These are phyloP conservation scores for Babylonia areolata DNA, from an alignment of 1,140 invertebrate genomes.

Conservation along the genomic window DNA sequence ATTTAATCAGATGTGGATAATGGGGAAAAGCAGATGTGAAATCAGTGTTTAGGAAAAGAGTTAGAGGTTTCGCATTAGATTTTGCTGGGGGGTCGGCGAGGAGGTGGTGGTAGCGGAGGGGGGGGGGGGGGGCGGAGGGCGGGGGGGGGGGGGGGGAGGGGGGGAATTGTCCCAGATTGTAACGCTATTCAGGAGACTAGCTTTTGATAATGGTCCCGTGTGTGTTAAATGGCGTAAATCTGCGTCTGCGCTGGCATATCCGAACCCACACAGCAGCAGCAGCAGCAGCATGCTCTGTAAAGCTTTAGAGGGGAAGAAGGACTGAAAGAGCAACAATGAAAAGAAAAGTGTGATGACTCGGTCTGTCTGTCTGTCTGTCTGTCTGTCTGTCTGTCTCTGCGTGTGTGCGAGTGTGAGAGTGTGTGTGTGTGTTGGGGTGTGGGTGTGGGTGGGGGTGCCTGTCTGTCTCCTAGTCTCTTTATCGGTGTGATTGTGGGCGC, in stretches of 20 bases:
- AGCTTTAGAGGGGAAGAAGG: no score
- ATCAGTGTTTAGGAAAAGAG: constrained; percentile 30
- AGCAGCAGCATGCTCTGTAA: no score
- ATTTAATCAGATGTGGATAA: constrained; percentile 25
- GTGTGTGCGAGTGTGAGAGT: no score
- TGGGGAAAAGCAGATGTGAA: constrained; percentile 21
- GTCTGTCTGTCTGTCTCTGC: background rate
- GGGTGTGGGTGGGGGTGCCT: no score
- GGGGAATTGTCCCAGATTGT: background rate
- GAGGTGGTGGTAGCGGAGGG: no score
- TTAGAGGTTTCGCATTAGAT: constrained; percentile 20
- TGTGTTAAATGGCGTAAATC: constrained; percentile 13
- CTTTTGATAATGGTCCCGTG: constrained; percentile 2
- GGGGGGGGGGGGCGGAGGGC: no score
- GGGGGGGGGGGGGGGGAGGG: background rate
- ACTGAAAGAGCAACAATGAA: no score
- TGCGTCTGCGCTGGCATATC: constrained; percentile 2
- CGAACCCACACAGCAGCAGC: no score
- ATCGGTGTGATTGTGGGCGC: no score
- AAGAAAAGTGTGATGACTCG: no score
- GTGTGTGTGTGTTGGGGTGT: no score
- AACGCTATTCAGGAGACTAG: background rate
- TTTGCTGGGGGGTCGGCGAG: background rate
- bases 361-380: background rate
- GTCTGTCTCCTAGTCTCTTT: no score